Conservation (phyloP, 2,888 invertebrate species). For the Drosophila picticornis region DNA sequence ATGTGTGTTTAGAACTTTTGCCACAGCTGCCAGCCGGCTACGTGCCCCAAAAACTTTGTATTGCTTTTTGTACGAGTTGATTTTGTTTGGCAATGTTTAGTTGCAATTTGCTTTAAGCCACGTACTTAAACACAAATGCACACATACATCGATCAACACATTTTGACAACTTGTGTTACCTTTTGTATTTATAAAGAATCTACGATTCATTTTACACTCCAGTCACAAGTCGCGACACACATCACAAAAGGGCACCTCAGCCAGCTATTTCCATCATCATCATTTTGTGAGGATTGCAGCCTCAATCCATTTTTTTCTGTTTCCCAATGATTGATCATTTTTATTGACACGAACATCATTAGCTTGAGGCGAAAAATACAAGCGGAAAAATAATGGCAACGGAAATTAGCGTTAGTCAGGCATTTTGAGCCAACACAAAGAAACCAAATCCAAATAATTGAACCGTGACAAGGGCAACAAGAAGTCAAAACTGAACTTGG, state of each 20-base stretch:
- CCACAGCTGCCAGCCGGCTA: constrained; percentile 58
- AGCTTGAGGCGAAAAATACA: constrained; percentile 23
- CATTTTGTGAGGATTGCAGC: constrained; percentile 11
- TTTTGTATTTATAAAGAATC: constrained; percentile 15
- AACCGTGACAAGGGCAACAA: constrained; percentile 23
- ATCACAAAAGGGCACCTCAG: constrained; percentile 15
- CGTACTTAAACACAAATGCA: constrained; percentile 11
- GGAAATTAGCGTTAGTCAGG: constrained; percentile 67
- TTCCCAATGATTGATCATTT: constrained; percentile 73
- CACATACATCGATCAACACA: constrained; percentile 46
- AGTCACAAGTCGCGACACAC: constrained; percentile 28
- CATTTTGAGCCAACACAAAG: constrained; percentile 43
- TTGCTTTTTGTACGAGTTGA: constrained; percentile 10
- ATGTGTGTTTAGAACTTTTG: constrained; percentile 45
- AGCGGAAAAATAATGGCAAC: constrained; percentile 36
- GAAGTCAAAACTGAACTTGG: background rate
- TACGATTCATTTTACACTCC: constrained; percentile 17
- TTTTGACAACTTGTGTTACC: constrained; percentile 6
- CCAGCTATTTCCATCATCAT: constrained; percentile 22
- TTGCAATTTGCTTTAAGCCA: constrained; percentile 42
- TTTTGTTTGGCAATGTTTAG: constrained; percentile 32
- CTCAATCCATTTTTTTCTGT: background rate
- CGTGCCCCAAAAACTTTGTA: constrained; percentile 58
- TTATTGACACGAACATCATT: constrained; percentile 71
- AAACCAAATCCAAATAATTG: constrained; percentile 23